Base-by-base conservation (phyloP, 2,113 vertebrate genomes). In the Solea senegalensis region DNA sequence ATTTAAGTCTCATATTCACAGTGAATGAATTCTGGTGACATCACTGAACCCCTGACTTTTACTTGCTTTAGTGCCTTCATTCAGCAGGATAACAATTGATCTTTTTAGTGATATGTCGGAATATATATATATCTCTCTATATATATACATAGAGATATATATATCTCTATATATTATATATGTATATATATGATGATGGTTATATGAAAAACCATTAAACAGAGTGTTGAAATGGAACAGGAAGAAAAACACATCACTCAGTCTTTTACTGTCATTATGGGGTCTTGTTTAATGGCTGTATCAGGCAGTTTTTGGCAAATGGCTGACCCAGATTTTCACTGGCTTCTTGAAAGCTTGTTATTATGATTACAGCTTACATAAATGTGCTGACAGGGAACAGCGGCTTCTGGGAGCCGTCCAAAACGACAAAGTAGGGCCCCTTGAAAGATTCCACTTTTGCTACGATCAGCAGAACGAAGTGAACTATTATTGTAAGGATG, bases 301-400 rank as follows among this genome's bases (percentile, higher is more conserved):
- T 81, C 70, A 74, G 72, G 34, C 64, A 43, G 16, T 81, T 84
- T 46, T 82, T 53, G 72, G 58, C 14, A 61, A 81, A 84, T n/a
- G 9, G 50, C 76, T 77, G 82, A 79, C 77, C 87, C 64, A 81
- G 65, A 76, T 86, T 82, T 84, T 61, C 73, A 49, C 69, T 61
- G 76, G 57, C 69, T 74, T 76, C 83, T 80, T 71, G 39, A 79
- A 85, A 86, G 76, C 84, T 80, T 82, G 76, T 82, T 81, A 78
- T 82, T 74, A 82, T 89, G 69, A 88, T 91, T 87, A 79, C 72
- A 84, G 69, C 74, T 87, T 88, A 83, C 77, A 78, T 83, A 85
- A 90, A 90, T 87, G 76, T 87, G 83, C 83, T 90, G 86, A 90
- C 80, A 71, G 65, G 54, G 59, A 82, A 64, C 34, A 74, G 67